A percentile compares a stretch with the other conserved stretches of the same genome.
These are phyloP conservation scores for Tachysurus vachellii DNA, from an alignment of 2,113 vertebrate genomes.

Conservation along the genomic window DNA sequence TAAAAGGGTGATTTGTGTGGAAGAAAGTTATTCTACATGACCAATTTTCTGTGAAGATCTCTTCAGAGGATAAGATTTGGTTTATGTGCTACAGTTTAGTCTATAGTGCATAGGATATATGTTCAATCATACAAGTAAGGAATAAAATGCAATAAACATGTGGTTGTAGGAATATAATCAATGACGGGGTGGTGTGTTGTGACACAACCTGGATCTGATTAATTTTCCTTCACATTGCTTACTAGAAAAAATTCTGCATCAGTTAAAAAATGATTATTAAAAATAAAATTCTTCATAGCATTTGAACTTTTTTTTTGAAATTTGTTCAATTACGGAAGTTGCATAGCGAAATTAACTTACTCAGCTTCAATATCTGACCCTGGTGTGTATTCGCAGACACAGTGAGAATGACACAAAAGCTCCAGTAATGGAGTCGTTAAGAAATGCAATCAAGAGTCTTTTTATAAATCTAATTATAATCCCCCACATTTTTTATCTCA, in stretches of 20 bases:
- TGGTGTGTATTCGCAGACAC: not conserved
- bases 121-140: not conserved
- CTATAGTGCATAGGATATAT: not conserved
- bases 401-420: not conserved
- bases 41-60: conserved; percentile 6
- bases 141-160: conserved; percentile 5
- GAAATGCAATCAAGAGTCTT: not conserved
- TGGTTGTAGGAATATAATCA: not conserved
- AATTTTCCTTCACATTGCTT: not conserved
- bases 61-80: conserved; percentile 12
- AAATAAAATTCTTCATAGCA: not conserved
- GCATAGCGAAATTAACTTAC: not conserved
- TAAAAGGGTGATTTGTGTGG: conserved; percentile 51
- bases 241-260: not conserved
- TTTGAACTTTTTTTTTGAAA: not conserved
- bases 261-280: not conserved
- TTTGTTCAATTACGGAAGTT: not conserved
- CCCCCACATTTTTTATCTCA: not conserved
- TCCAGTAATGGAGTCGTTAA: not conserved
- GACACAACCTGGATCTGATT: not conserved
- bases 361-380: not conserved
- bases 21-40: conserved; percentile 35
- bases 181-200: not conserved
- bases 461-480: not conserved
- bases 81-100: conserved; percentile 1